Conservation (phyloP, 2,113 vertebrate genomes). For the Tachycineta bicolor region DNA sequence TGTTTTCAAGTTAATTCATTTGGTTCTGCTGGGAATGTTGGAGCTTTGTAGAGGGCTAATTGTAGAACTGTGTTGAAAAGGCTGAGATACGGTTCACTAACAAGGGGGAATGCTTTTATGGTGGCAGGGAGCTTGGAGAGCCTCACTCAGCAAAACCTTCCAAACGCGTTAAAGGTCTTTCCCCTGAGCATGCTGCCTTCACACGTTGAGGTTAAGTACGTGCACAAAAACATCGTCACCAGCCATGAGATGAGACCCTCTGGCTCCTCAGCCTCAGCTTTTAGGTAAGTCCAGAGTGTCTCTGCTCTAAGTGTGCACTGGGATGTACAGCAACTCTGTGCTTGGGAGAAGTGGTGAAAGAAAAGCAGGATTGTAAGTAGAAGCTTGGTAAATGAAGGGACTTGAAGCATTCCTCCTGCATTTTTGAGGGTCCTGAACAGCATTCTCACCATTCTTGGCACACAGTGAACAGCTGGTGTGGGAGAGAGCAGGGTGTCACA, state of each 20-base stretch:
- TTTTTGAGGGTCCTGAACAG: neutral
- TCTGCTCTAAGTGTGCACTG: neutral
- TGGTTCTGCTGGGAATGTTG: conserved; percentile 16
- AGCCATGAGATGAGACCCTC: neutral
- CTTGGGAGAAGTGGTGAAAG: fast-evolving
- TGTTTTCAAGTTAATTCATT: conserved; percentile 38
- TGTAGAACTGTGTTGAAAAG: conserved; percentile 25
- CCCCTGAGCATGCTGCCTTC: neutral
- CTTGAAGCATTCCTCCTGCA: neutral
- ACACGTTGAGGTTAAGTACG: neutral
- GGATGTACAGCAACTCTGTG: fast-evolving
- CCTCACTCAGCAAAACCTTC: conserved; percentile 20
- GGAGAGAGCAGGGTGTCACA: neutral
- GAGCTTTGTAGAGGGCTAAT: conserved; percentile 27
- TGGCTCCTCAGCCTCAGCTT: neutral
- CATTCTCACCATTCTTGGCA: neutral
- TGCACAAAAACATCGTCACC: neutral
- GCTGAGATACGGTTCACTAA: conserved; percentile 24
- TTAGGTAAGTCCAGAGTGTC: neutral
- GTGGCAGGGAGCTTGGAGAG: neutral
- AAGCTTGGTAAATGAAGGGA: neutral
- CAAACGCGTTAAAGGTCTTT: neutral
- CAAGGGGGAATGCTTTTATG: conserved; percentile 41
- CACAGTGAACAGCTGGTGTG: fast-evolving
- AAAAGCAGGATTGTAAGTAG: neutral